These are phyloP conservation scores for Colistium nudipinnis DNA, from an alignment of 2,113 vertebrate genomes.

Conservation along the genomic window DNA sequence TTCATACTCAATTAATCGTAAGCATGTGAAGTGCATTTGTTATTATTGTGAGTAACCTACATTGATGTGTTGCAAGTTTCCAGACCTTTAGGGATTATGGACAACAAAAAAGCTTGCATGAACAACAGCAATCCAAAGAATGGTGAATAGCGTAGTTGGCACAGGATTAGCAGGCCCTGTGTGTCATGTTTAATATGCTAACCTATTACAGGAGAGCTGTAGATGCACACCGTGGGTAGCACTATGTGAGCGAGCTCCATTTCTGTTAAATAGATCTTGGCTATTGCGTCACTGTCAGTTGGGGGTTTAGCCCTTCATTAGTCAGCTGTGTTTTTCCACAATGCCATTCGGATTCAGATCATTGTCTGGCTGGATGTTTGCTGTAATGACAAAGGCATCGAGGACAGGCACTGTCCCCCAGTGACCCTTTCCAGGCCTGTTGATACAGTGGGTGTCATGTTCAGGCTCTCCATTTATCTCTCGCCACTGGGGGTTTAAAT, in stretches of 20 bases:
- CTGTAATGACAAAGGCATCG: conserved; percentile 36
- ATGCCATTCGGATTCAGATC: conserved; percentile 39
- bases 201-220: not conserved
- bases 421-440: conserved; percentile 23
- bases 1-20: not conserved
- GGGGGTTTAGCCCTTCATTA: conserved; percentile 8
- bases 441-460: conserved; percentile 40
- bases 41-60: not conserved
- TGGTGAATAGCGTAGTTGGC: not conserved
- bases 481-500: conserved; percentile 48
- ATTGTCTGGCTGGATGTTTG: conserved; percentile 43
- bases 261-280: not conserved
- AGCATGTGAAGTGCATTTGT: not conserved
- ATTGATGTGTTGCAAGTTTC: not conserved
- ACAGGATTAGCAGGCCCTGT: not conserved
- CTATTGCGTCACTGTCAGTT: not conserved
- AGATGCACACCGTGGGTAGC: not conserved
- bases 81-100: not conserved
- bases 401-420: conserved; percentile 27
- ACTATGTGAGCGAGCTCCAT: not conserved
- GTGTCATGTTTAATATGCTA: not conserved
- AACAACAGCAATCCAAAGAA: not conserved
- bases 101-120: not conserved
- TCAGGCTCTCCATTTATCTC: conserved; percentile 45
- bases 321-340: conserved; percentile 42